Evolutionary conservation across 2,113 vertebrate genomes (phyloP).

Genomic region (Penelope pileata): DNA sequence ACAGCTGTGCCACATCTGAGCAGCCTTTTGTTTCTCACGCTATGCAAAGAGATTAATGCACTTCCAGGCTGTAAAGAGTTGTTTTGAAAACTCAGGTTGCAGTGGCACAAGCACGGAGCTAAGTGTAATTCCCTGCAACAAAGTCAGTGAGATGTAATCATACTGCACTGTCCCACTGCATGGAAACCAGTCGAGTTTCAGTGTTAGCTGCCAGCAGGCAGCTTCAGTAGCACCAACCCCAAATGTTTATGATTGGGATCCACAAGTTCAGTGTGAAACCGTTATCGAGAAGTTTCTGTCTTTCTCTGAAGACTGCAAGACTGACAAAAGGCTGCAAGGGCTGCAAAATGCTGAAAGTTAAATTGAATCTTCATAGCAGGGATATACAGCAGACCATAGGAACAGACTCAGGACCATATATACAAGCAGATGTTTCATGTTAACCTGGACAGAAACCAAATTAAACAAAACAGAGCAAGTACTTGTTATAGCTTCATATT

Average conservation of each 20-base stretch:
- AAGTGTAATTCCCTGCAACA: background rate
- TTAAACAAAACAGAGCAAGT: background rate
- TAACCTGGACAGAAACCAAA: background rate
- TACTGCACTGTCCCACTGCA: background rate
- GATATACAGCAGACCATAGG: background rate
- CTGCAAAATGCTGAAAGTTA: background rate
- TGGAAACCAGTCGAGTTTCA: background rate
- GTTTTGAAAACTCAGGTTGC: background rate
- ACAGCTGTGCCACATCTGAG: background rate
- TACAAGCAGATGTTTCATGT: background rate
- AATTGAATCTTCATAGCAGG: background rate
- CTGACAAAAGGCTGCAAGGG: background rate
- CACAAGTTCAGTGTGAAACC: background rate
- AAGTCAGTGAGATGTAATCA: background rate
- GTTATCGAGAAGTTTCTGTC: background rate
- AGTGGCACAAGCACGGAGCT: background rate
- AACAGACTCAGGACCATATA: background rate
- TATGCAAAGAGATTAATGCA: background rate
- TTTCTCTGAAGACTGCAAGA: background rate
- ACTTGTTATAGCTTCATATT: background rate
- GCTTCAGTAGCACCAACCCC: background rate
- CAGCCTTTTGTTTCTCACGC: background rate
- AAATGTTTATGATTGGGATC: background rate
- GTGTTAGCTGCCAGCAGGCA: background rate
- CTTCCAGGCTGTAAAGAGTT: background rate